Evolutionary conservation across 2,888 invertebrate species (phyloP).

Genomic region (Empis stercorea): DNA sequence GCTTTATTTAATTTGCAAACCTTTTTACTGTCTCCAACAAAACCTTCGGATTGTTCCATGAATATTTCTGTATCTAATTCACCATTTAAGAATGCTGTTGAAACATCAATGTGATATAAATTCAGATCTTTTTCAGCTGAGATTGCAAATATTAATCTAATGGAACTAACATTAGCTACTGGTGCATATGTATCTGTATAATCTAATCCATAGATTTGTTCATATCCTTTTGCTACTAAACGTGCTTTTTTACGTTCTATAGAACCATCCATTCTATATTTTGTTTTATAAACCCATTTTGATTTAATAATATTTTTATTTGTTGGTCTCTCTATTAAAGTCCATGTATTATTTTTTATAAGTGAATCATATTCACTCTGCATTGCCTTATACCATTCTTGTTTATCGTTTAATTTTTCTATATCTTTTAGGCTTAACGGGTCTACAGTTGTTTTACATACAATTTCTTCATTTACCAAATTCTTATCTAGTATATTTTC

Average conservation of each 20-base stretch:
- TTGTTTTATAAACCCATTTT: conserved; percentile 8
- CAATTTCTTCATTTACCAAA: too few species aligned
- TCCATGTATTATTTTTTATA: conserved; percentile 2
- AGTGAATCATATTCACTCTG: conserved; percentile 6
- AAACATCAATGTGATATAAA: conserved; percentile 1
- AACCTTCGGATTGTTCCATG: conserved; percentile 8
- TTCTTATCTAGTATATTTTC: too few species aligned
- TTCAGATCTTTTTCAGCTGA: conserved; percentile 1
- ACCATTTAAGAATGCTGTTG: conserved; percentile 4
- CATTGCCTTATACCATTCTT: conserved; percentile 4
- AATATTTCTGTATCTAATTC: conserved; percentile 5
- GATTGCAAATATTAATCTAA: too few species aligned
- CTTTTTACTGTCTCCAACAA: conserved; percentile 2
- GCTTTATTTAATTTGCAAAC: conserved; percentile 8
- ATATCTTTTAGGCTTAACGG: conserved; percentile 1
- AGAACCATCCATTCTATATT: conserved; percentile 4
- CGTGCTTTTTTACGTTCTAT: conserved; percentile 4
- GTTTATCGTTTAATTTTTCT: background rate
- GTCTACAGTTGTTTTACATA: too few species aligned
- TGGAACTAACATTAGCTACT: conserved; percentile 5
- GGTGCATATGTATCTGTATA: conserved; percentile 7
- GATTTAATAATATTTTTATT: conserved; percentile 4
- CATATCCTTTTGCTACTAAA: conserved; percentile 3
- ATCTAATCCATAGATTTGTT: conserved; percentile 3
- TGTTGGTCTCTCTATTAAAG: conserved; percentile 3